Conservation (phyloP, 2,888 invertebrate species). For the Conchocele bisecta region DNA sequence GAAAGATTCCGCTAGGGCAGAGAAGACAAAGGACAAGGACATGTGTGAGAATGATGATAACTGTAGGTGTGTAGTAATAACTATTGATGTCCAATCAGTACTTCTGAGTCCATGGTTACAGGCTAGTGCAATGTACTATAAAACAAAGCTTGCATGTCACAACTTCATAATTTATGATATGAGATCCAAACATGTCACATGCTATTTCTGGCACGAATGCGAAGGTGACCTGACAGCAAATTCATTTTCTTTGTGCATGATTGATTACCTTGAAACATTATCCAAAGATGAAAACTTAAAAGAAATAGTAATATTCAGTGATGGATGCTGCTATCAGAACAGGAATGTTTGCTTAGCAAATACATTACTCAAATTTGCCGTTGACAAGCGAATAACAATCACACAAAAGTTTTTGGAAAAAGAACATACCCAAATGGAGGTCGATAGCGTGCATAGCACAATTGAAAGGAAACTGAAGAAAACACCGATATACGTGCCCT, state of each 20-base stretch:
- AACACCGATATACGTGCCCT: slow-evolving; percentile 28
- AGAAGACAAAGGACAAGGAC: slow-evolving; percentile 49
- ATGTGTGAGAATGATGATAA: neutral
- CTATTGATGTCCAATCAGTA: slow-evolving; percentile 55
- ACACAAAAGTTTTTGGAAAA: slow-evolving; percentile 46
- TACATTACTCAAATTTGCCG: slow-evolving; percentile 27
- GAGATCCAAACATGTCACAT: slow-evolving; percentile 15
- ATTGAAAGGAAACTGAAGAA: slow-evolving; percentile 41
- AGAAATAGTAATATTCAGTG: slow-evolving; percentile 47
- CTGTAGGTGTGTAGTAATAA: slow-evolving; percentile 35
- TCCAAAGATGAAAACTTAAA: neutral
- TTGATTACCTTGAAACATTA: slow-evolving; percentile 19
- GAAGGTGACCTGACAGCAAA: slow-evolving; percentile 46
- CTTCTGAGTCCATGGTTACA: slow-evolving; percentile 45
- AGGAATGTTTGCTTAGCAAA: slow-evolving; percentile 45
- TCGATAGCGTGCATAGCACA: slow-evolving; percentile 50
- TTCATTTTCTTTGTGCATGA: slow-evolving; percentile 32
- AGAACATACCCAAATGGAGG: slow-evolving; percentile 58
- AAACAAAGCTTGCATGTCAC: slow-evolving; percentile 50
- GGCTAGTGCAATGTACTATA: slow-evolving; percentile 56
- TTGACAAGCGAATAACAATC: slow-evolving; percentile 29
- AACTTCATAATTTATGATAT: slow-evolving; percentile 50
- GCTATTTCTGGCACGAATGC: slow-evolving; percentile 58
- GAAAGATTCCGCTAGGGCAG: slow-evolving; percentile 32
- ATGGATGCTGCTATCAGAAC: slow-evolving; percentile 59